A percentile compares a stretch with the other conserved stretches of the same genome.
These are phyloP conservation scores for Sitta europaea DNA, from an alignment of 2,113 vertebrate species.

Conservation along the genomic window DNA sequence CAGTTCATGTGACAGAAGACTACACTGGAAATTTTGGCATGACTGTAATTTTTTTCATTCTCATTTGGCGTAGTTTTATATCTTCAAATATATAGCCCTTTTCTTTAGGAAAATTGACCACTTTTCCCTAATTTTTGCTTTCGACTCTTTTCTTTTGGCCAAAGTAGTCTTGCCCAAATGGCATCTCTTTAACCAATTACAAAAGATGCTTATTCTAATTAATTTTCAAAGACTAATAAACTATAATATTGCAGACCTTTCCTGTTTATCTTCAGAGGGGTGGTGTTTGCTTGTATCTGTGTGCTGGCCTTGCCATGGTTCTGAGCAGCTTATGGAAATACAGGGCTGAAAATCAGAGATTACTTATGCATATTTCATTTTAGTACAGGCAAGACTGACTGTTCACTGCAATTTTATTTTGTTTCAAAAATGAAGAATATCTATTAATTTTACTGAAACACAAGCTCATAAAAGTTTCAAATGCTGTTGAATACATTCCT, in stretches of 20 bases:
- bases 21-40: background rate
- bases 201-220: background rate
- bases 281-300: background rate
- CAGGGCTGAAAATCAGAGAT: background rate
- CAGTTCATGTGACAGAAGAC: background rate
- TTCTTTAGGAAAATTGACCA: background rate
- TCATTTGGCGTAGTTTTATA: rapidly evolving
- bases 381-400: background rate
- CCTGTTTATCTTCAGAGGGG: background rate
- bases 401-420: background rate
- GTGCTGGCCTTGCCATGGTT: background rate
- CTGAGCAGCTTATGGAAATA: background rate
- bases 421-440: background rate
- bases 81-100: background rate
- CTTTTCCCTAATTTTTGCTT: background rate
- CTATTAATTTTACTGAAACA: background rate
- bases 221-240: background rate
- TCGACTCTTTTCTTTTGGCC: background rate
- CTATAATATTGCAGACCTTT: background rate
- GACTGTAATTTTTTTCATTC: background rate
- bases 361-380: background rate
- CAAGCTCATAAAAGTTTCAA: background rate
- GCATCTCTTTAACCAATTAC: background rate
- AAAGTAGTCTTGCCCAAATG: background rate
- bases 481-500: background rate